These are phyloP conservation scores for Melieria omissa DNA, from an alignment of 2,888 invertebrate species.

Conservation along the genomic window DNA sequence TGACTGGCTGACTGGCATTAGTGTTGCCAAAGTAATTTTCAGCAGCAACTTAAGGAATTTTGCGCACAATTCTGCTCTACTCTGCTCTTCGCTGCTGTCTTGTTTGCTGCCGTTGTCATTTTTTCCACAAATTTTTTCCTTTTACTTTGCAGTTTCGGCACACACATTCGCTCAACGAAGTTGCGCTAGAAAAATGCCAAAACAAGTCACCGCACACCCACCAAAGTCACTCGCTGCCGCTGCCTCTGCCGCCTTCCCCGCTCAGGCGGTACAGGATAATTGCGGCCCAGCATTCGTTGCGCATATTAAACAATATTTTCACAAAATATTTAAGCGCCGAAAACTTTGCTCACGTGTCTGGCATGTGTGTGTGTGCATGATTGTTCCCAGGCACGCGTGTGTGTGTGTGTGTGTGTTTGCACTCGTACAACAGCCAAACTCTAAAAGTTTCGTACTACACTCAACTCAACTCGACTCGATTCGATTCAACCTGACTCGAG, in stretches of 20 bases:
- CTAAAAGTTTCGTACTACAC: background rate
- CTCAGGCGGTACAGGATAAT: background rate
- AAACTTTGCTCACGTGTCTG: background rate
- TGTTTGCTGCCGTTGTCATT: background rate
- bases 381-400: conserved; percentile 2
- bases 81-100: background rate
- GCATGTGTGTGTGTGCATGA: background rate
- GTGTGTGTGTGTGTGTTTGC: conserved; percentile 1
- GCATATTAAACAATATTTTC: conserved; percentile 13
- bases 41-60: conserved; percentile 4
- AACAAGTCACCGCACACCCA: background rate
- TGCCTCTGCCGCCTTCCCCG: no score
- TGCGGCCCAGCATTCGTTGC: background rate
- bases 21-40: conserved; percentile 5
- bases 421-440: background rate
- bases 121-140: background rate
- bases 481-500: background rate
- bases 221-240: background rate
- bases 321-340: conserved; percentile 4
- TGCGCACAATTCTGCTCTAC: background rate
- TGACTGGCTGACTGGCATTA: background rate
- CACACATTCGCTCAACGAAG: background rate
- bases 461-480: background rate
- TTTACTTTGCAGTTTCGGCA: background rate
- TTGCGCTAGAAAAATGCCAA: background rate